These are phyloP conservation scores for Pegea sp. DNA, from an alignment of 23 tunicate genomes.

Conservation along the genomic window DNA sequence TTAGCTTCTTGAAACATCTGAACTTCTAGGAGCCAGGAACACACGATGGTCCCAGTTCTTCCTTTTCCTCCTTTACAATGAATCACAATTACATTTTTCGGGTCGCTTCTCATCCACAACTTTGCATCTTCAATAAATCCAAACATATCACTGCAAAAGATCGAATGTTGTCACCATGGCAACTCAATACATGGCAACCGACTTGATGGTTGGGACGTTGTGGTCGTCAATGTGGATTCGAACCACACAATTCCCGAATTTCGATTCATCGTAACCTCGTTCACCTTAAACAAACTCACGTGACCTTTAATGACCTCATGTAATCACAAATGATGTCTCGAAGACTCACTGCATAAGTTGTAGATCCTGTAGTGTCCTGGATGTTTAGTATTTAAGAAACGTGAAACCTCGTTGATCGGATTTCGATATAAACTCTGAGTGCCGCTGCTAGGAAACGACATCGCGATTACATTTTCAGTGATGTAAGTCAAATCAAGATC, in stretches of 20 bases:
- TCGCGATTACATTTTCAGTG: slow-evolving; percentile 88
- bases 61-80: slow-evolving; percentile 99
- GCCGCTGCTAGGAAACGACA: slow-evolving; percentile 95
- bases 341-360: slow-evolving; percentile 90
- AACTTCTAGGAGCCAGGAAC: slow-evolving; percentile 70
- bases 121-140: slow-evolving; percentile 46
- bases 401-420: slow-evolving; percentile 81
- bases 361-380: slow-evolving; percentile 72
- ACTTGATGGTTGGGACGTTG: slow-evolving; percentile 80
- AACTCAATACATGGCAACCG: background rate
- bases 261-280: slow-evolving; percentile 41
- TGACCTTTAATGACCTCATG: background rate
- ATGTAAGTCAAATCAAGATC: slow-evolving; percentile 97
- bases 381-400: slow-evolving; percentile 93
- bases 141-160: slow-evolving; percentile 27
- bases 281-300: slow-evolving; percentile 31
- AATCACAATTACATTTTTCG: slow-evolving; percentile 44
- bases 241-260: slow-evolving; percentile 49
- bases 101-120: slow-evolving; percentile 41
- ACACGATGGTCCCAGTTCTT: slow-evolving; percentile 75
- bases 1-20: slow-evolving; percentile 46
- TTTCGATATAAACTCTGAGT: slow-evolving; percentile 65
- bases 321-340: background rate
- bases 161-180: background rate
- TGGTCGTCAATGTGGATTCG: slow-evolving; percentile 92